Evolutionary conservation across 2,888 invertebrate genomes (phyloP).

Genomic region (Drosophila suboccidentalis): DNA sequence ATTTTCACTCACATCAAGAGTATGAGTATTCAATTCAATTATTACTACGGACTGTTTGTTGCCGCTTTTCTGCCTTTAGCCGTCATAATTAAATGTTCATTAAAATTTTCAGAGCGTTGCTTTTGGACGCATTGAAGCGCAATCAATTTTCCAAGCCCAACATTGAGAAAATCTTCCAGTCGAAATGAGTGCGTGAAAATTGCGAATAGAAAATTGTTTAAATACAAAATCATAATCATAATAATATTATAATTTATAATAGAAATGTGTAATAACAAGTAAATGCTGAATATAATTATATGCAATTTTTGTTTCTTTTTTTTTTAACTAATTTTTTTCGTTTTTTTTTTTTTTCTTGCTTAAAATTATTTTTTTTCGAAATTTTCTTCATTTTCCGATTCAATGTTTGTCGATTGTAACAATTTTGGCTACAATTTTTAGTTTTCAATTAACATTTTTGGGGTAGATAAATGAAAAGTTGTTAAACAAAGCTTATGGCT

Average conservation of each 20-base stretch:
- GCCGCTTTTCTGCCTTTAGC: slow-evolving; percentile 9
- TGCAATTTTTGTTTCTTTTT: slow-evolving; percentile 81
- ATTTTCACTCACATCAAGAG: slow-evolving; percentile 61
- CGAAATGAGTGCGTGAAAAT: slow-evolving; percentile 20
- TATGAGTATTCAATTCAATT: slow-evolving; percentile 2
- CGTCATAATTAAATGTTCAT: slow-evolving; percentile 59
- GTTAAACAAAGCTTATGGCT: slow-evolving; percentile 74
- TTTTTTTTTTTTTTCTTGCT: slow-evolving; percentile 34
- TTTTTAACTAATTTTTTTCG: slow-evolving; percentile 54
- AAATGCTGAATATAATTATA: slow-evolving; percentile 82
- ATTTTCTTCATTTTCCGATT: slow-evolving; percentile 9
- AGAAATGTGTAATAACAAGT: slow-evolving; percentile 60
- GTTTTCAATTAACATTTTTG: slow-evolving; percentile 30
- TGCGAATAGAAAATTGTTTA: neutral
- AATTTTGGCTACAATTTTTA: slow-evolving; percentile 20
- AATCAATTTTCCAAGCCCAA: slow-evolving; percentile 10
- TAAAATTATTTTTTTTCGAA: slow-evolving; percentile 38
- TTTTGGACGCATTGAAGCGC: slow-evolving; percentile 48
- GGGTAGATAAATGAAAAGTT: slow-evolving; percentile 54
- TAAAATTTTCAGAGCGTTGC: slow-evolving; percentile 70
- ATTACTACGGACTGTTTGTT: slow-evolving; percentile 49
- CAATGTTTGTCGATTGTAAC: slow-evolving; percentile 1
- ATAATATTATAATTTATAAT: slow-evolving; percentile 25
- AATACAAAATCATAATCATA: slow-evolving; percentile 12
- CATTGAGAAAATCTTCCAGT: neutral